These are phyloP conservation scores for Agrotis clavis DNA, from an alignment of 2,888 invertebrate species.

Conservation along the genomic window DNA sequence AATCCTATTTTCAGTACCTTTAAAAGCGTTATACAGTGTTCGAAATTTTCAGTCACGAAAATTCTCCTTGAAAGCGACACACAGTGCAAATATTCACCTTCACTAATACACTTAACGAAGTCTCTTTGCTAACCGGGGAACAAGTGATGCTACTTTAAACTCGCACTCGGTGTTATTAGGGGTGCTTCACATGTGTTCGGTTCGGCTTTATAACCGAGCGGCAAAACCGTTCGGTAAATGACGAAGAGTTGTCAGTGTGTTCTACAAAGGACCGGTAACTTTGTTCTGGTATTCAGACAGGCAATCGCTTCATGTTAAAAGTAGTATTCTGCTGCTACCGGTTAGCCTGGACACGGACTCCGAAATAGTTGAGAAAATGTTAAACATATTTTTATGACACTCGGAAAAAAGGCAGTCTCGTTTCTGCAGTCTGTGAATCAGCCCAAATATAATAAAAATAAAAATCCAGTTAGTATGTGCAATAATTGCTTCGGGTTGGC, in stretches of 20 bases:
- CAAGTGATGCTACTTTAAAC: conserved; percentile 54
- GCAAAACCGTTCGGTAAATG: neutral
- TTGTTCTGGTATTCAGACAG: no score
- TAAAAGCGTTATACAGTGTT: conserved; percentile 44
- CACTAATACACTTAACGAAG: conserved; percentile 59
- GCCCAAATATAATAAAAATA: no score
- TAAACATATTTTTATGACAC: no score
- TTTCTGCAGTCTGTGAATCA: no score
- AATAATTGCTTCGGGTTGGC: neutral
- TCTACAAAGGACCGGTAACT: no score
- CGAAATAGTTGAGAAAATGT: no score
- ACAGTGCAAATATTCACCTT: conserved; percentile 56
- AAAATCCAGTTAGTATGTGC: neutral
- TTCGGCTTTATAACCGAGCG: neutral
- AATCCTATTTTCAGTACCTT: conserved; percentile 49
- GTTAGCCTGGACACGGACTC: no score
- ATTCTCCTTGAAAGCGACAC: conserved; percentile 48
- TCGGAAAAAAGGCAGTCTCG: no score
- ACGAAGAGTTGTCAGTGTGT: no score
- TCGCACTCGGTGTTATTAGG: conserved; percentile 16
- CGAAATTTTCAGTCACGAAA: conserved; percentile 45
- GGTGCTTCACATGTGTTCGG: neutral
- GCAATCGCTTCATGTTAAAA: no score
- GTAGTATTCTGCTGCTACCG: no score
- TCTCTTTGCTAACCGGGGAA: conserved; percentile 54